Conservation (phyloP, 2,113 vertebrate genomes). For the Callipepla californica region DNA sequence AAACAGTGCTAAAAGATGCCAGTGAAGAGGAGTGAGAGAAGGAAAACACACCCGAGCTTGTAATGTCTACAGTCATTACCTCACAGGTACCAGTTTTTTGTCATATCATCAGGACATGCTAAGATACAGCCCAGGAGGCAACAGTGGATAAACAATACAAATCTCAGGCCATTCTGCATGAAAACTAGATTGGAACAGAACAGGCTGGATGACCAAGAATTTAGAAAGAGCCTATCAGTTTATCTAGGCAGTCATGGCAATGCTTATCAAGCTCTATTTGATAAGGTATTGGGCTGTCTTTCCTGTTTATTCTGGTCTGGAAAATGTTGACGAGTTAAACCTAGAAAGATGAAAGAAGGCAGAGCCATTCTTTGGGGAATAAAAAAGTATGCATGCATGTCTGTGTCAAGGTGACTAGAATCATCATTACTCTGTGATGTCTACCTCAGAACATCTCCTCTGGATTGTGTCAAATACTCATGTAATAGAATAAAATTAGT, state of each 20-base stretch:
- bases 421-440: neutral
- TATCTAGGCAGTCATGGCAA: neutral
- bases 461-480: constrained; percentile 24
- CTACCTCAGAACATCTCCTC: constrained; percentile 9
- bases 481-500: constrained; percentile 3
- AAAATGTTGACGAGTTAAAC: neutral
- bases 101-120: neutral
- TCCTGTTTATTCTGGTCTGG: neutral
- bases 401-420: constrained; percentile 5
- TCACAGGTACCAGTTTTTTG: neutral
- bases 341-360: neutral
- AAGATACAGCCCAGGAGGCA: neutral
- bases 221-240: neutral
- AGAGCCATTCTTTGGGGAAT: neutral
- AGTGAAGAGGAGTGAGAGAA: neutral
- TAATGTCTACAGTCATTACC: neutral
- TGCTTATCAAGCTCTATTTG: neutral
- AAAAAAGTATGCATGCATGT: neutral
- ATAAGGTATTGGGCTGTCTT: neutral
- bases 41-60: neutral
- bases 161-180: neutral
- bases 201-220: neutral
- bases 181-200: neutral
- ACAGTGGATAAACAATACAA: neutral
- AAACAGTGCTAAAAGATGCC: neutral